These are phyloP conservation scores for Colaptes auratus DNA, from an alignment of 2,113 vertebrate species.

Conservation along the genomic window DNA sequence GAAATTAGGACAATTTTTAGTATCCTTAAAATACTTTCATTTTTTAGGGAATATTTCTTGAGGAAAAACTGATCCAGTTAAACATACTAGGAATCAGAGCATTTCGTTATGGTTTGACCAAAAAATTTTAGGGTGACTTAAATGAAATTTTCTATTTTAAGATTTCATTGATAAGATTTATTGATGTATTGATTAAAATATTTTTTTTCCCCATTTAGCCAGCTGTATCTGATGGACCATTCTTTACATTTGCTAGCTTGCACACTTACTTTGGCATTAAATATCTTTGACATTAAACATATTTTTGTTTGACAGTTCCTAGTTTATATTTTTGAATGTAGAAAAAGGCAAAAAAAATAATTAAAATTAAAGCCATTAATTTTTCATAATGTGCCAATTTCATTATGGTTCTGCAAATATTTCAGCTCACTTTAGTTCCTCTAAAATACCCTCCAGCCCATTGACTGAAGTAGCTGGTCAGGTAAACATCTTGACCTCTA, in stretches of 20 bases:
- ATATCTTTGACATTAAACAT: not conserved
- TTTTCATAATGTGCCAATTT: not conserved
- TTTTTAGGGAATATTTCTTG: not conserved
- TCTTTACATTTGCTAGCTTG: not conserved
- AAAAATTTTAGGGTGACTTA: not conserved
- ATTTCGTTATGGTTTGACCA: not conserved
- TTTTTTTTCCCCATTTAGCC: not conserved
- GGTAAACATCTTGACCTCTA: constrained; percentile 54
- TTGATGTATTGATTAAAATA: not conserved
- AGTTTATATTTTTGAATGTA: not conserved
- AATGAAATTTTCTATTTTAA: not conserved
- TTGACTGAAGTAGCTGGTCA: constrained; percentile 22
- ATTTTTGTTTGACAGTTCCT: not conserved
- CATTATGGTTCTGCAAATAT: not conserved
- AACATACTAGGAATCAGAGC: not conserved
- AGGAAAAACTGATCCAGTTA: not conserved
- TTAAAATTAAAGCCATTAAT: constrained; percentile 18
- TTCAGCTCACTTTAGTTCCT: constrained; percentile 19
- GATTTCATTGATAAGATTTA: not conserved
- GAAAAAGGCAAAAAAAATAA: not conserved
- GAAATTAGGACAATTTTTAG: not conserved
- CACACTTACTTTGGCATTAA: not conserved
- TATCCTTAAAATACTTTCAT: not conserved
- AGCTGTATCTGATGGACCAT: not conserved
- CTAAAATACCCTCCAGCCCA: constrained; percentile 2